phyloP scores from a whole-genome alignment of 2,888 invertebrate genomes.

The Agonopterix heracliana region DNA sequence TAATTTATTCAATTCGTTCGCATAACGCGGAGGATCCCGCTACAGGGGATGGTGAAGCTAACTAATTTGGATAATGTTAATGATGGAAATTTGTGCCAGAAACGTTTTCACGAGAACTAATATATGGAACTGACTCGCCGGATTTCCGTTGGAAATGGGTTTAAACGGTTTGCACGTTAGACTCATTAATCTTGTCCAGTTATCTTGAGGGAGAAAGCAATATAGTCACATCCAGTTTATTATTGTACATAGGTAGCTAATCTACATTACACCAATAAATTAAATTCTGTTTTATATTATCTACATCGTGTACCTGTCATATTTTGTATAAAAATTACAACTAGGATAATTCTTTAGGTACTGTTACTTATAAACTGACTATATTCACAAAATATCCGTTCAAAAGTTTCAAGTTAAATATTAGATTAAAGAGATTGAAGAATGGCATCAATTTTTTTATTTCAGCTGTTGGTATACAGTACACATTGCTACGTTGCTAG shows the following conservation, averaged over 20 bases:
- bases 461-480: too few relatives aligned
- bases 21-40: constrained; percentile 45
- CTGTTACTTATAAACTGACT: too few relatives aligned
- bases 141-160: constrained; percentile 73
- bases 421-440: too few relatives aligned
- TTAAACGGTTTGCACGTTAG: constrained; percentile 75
- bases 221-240: neutral
- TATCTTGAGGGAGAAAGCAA: constrained; percentile 58
- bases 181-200: constrained; percentile 73
- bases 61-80: constrained; percentile 74
- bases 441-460: too few relatives aligned
- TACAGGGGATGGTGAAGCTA: constrained; percentile 55
- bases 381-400: too few relatives aligned
- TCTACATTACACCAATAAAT: too few relatives aligned
- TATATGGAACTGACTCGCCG: constrained; percentile 75
- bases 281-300: too few relatives aligned
- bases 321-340: too few relatives aligned
- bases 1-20: constrained; percentile 53
- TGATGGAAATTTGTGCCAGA: constrained; percentile 71
- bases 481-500: too few relatives aligned
- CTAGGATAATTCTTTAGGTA: too few relatives aligned
- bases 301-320: too few relatives aligned
- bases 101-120: constrained; percentile 66
- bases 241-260: neutral
- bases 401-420: too few relatives aligned